A percentile compares a stretch with the other conserved stretches of the same genome.
These are phyloP conservation scores for Eretmocerus hayati DNA, from an alignment of 2,888 invertebrate species.

Conservation along the genomic window DNA sequence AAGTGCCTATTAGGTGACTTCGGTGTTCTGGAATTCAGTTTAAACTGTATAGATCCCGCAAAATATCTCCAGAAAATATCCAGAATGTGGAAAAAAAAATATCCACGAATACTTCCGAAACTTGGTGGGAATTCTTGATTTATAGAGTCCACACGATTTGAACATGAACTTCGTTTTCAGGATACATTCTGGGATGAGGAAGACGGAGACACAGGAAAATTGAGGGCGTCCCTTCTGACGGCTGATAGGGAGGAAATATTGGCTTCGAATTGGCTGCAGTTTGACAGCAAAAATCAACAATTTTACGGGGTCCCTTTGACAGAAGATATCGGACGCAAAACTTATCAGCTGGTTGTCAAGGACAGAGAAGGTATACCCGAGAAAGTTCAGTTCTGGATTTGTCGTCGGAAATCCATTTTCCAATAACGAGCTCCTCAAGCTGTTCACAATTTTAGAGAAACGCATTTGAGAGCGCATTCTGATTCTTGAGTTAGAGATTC, in stretches of 20 bases:
- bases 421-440: neutral
- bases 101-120: too few relatives aligned
- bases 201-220: conserved; percentile 66
- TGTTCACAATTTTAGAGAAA: too few relatives aligned
- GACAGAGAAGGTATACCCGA: conserved; percentile 38
- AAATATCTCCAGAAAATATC: too few relatives aligned
- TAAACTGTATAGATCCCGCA: too few relatives aligned
- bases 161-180: too few relatives aligned
- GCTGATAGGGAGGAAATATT: conserved; percentile 64
- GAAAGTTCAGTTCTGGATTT: neutral
- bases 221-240: conserved; percentile 68
- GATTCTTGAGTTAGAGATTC: too few relatives aligned
- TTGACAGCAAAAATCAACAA: conserved; percentile 80
- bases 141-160: too few relatives aligned
- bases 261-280: conserved; percentile 76
- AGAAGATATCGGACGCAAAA: conserved; percentile 58
- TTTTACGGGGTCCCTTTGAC: conserved; percentile 79
- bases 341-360: conserved; percentile 65
- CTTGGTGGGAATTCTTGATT: conserved; percentile 1
- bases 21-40: too few relatives aligned
- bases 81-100: neutral
- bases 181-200: conserved; percentile 88
- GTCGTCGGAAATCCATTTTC: neutral
- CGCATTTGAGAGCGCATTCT: too few relatives aligned
- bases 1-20: neutral